Evolutionary conservation across 2,797 vertebrate species (phyloP).

Genomic region (Tadarida brasiliensis): DNA sequence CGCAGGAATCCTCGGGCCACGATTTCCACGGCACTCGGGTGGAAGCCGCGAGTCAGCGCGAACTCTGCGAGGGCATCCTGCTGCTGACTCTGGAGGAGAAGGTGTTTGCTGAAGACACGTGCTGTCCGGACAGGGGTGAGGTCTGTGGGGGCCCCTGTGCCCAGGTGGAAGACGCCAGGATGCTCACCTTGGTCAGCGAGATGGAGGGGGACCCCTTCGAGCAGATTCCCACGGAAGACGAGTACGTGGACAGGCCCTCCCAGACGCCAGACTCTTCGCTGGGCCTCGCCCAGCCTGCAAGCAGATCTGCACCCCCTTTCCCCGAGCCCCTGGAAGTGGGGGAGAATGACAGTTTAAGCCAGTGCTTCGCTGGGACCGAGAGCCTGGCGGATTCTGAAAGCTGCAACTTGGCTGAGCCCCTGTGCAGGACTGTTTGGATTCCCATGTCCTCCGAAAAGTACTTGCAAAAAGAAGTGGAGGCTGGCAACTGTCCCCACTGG

Average conservation of each 20-base stretch:
- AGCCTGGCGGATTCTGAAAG: constrained; percentile 76
- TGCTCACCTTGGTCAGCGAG: constrained; percentile 65
- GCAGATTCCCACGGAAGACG: constrained; percentile 87
- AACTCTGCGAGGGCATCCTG: constrained; percentile 59
- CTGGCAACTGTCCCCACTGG: constrained; percentile 68
- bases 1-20: constrained; percentile 81
- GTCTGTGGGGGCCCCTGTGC: background rate
- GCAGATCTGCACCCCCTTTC: constrained; percentile 86
- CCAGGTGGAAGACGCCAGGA: background rate
- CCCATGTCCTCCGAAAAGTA: constrained; percentile 66
- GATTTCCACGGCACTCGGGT: constrained; percentile 39
- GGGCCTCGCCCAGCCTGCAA: constrained; percentile 70
- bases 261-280: constrained; percentile 64
- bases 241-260: constrained; percentile 85
- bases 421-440: constrained; percentile 39
- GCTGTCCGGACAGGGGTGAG: background rate
- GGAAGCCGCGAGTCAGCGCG: background rate
- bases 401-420: constrained; percentile 49
- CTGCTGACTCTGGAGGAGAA: constrained; percentile 82
- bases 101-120: constrained; percentile 19
- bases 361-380: constrained; percentile 90
- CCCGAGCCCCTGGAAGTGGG: constrained; percentile 93
- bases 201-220: constrained; percentile 66
- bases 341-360: constrained; percentile 96
- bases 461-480: constrained; percentile 80